Conservation (phyloP, 2,888 invertebrate species). For the Pherbina coryleti region DNA sequence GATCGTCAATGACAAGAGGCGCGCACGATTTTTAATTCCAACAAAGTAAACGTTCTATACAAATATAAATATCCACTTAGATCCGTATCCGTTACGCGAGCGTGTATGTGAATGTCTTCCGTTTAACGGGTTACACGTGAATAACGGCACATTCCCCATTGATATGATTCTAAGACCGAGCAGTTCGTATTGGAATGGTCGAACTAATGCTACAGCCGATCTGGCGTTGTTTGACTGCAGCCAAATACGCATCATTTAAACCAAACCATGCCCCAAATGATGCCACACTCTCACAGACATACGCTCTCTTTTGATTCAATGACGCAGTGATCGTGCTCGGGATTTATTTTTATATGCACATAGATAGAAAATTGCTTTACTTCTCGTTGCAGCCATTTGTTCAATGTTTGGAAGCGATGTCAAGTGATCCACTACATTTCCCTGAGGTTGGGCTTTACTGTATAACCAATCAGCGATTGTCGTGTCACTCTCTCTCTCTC, state of each 20-base stretch:
- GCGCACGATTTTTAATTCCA: background rate
- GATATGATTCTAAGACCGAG: slow-evolving; percentile 35
- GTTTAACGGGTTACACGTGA: slow-evolving; percentile 49
- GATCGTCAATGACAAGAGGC: slow-evolving; percentile 1
- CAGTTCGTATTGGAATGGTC: slow-evolving; percentile 10
- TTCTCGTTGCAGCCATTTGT: background rate
- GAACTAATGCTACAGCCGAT: background rate
- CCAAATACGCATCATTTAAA: slow-evolving; percentile 7
- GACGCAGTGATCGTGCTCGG: background rate
- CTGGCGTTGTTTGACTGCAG: background rate
- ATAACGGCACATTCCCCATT: slow-evolving; percentile 45
- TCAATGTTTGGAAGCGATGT: background rate
- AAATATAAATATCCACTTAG: background rate
- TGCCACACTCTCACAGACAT: background rate
- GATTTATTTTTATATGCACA: background rate
- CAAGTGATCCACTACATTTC: background rate
- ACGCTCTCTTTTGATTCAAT: background rate
- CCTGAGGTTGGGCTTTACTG: background rate
- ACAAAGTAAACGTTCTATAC: background rate
- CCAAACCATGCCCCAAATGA: slow-evolving; percentile 26
- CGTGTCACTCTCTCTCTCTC: background rate
- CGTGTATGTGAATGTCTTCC: slow-evolving; percentile 30
- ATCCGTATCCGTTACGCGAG: slow-evolving; percentile 28
- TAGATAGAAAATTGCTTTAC: too few species aligned
- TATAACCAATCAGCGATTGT: slow-evolving; percentile 7